A percentile compares a stretch with the other conserved stretches of the same genome.
Conservation (phyloP, 2,797 vertebrate genomes). For the Merluccius polli region DNA sequence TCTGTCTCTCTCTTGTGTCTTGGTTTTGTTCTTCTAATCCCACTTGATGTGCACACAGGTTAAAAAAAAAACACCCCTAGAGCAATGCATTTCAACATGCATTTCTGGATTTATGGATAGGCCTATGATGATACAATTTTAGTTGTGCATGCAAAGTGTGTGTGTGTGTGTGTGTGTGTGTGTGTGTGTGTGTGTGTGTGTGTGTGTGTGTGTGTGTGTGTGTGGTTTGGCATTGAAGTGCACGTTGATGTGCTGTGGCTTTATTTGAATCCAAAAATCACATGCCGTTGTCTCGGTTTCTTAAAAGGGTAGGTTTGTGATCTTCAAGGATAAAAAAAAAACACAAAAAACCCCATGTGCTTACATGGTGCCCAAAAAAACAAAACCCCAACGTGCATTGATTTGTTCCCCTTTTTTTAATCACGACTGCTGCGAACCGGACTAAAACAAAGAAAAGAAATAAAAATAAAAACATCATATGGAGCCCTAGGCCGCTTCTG, state of each 20-base stretch:
- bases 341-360: no score
- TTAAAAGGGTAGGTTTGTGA: no score
- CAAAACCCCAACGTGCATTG: background rate
- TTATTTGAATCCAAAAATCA: background rate
- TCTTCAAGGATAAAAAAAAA: no score
- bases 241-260: background rate
- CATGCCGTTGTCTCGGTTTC: background rate
- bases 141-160: background rate
- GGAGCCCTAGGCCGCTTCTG: background rate
- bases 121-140: background rate
- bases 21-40: background rate
- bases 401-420: no score
- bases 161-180: background rate
- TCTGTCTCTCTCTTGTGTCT: background rate
- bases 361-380: no score
- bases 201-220: conserved; percentile 2
- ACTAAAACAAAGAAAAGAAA: no score
- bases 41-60: background rate
- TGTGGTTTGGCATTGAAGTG: background rate
- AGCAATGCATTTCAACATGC: background rate
- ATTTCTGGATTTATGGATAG: background rate
- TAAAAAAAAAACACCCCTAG: background rate
- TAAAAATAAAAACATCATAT: no score
- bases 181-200: background rate
- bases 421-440: no score